Evolutionary conservation across 1,140 invertebrate species (phyloP), one percentile per base, ranked within the genome.

Genomic region (Thereuonema tuberculata): DNA sequence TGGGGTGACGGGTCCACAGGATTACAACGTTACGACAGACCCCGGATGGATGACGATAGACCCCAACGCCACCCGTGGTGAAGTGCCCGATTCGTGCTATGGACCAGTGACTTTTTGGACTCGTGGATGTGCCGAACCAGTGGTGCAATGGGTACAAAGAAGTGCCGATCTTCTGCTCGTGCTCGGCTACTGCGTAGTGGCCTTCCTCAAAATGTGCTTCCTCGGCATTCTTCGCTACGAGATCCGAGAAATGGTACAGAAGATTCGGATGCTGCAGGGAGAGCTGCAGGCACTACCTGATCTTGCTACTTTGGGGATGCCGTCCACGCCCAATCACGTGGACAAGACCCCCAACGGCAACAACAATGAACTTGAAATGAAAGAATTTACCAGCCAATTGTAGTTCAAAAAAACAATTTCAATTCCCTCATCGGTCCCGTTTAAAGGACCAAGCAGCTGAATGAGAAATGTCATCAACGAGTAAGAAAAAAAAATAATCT

Each of bases 221-320:
- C 80, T 91, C 28, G 87, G 86, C 26, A 91, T 93, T 66, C 76
- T 93, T 31, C 73, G 78, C 61, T 88, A 87, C 73, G 86, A 89
- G 74, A 88, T 89, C 65, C 78, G 83, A 55, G 88, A 90, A 69
- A 90, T 90, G 88, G 89, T 93, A 66, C 86, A 91, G 68, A 93
- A 92, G 73, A 92, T 93, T 64, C 76, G 77, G 25, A 65, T 84
- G 31, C 67, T 84, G 12, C 75, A 79, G 61, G 73, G 71, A 12
- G 77, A 78, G 27, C 59, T 64, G 31, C 64, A 64, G 48, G 67
- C 64, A 2, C 57, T 64, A n/a, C 66, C 66, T n/a, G 70, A 72
- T 50, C 61, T 70, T 14, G 70, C 68, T 21, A 67, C 64, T 21
- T 61, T 62, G 15, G 66, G 58, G 58, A 62, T 63, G 55, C 66